Base-by-base conservation (phyloP, 2,113 vertebrate genomes). In the Pleuronectes platessa region DNA sequence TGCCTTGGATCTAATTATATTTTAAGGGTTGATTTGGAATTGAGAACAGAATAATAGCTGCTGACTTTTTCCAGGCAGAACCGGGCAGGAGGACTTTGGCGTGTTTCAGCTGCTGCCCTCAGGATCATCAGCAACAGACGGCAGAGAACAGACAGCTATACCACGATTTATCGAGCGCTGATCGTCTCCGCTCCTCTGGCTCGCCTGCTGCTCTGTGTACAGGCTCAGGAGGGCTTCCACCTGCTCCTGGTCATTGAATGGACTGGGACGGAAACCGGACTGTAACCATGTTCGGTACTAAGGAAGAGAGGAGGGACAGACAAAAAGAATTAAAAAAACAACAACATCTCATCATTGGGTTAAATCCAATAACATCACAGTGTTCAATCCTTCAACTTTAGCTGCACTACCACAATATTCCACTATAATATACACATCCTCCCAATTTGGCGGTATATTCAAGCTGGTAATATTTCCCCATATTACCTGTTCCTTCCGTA, bases 201-300 rank as follows among this genome's bases (percentile, higher is more conserved):
- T 76, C 27, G 91, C 91, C 69, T 94, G 92, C 64, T 92, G 88
- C 76, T 95, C 93, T 3, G 89, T 85, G 81, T 92, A 94, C 85
- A 68, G 89, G 47, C 70, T 89, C 72, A 97, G 88, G 84, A 97
- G 89, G 2, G 66, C 67, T 10, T 81, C 86, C 72, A 98, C 93
- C 88, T 95, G 94, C 76, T 95, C 94, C 89, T 95, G 93, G 80
- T 98, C 96, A 53, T 92, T 91, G 55, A 96, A 95, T 0, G 95
- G 95, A 70, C 92, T 95, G 76, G 88, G 90, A 35, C 89, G 91
- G 1, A 95, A 96, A 70, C 86, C 94, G 9, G 79, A 64, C 47
- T 2, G 73, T 72, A 97, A 89, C 96, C 96, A 97, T 3, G 85
- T 49, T 0, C 94, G 94, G 76, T 95, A 96, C 96, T 98, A 93